phyloP scores from a whole-genome alignment of 1,140 invertebrate species.

The Tribolium castaneum region DNA sequence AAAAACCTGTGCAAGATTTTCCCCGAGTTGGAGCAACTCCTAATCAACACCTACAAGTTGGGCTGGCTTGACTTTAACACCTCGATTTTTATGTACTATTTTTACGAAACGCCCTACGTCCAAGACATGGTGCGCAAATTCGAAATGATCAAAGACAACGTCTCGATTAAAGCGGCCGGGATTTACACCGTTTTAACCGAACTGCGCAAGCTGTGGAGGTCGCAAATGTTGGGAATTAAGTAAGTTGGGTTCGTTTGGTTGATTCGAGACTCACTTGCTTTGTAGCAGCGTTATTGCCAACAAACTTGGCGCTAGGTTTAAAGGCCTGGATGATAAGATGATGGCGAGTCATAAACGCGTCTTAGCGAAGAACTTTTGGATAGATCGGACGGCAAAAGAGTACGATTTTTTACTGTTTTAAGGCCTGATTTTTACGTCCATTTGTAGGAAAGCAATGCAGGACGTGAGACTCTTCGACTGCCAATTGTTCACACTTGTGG shows the following conservation, averaged over 20 bases:
- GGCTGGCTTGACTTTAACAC: slow-evolving; percentile 58
- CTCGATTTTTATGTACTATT: slow-evolving; percentile 56
- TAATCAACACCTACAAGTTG: slow-evolving; percentile 54
- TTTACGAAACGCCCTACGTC: slow-evolving; percentile 54
- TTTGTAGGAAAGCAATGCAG: slow-evolving; percentile 20
- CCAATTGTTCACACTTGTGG: slow-evolving; percentile 53
- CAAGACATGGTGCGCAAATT: slow-evolving; percentile 38
- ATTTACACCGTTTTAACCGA: slow-evolving; percentile 34
- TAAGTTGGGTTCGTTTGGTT: neutral
- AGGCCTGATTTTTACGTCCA: neutral
- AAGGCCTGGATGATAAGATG: slow-evolving; percentile 7
- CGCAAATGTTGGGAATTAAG: slow-evolving; percentile 37
- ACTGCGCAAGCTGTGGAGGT: slow-evolving; percentile 24
- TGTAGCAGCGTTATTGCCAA: slow-evolving; percentile 4
- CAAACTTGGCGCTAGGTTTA: slow-evolving; percentile 4
- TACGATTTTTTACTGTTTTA: slow-evolving; percentile 7
- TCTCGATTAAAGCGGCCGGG: slow-evolving; percentile 17
- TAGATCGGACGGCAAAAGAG: slow-evolving; percentile 51
- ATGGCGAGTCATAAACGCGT: slow-evolving; percentile 49
- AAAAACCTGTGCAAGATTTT: slow-evolving; percentile 54
- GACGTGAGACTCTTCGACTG: slow-evolving; percentile 51
- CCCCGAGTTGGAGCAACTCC: slow-evolving; percentile 53
- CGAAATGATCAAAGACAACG: slow-evolving; percentile 28
- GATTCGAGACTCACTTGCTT: no score
- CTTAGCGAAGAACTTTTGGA: slow-evolving; percentile 53